These are phyloP conservation scores for Drosophila bocqueti DNA, from an alignment of 1,140 invertebrate species.

Conservation along the genomic window DNA sequence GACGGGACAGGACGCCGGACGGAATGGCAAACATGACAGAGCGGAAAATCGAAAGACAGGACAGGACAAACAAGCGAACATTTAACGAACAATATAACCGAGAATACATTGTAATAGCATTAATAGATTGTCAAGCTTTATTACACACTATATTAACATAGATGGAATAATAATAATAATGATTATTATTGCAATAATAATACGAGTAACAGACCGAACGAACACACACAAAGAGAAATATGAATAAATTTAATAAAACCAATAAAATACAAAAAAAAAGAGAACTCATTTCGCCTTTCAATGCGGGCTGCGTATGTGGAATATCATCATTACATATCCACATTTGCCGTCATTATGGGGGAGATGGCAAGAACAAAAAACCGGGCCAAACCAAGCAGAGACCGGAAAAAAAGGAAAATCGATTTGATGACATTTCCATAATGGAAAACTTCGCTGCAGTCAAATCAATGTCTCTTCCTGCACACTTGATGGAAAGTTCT, in stretches of 20 bases:
- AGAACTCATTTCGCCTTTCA: constrained; percentile 15
- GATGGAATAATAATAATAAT: constrained; percentile 63
- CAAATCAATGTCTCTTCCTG: constrained; percentile 64
- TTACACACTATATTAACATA: constrained; percentile 80
- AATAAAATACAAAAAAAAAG: constrained; percentile 28
- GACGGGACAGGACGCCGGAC: constrained; percentile 21
- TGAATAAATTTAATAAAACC: constrained; percentile 76
- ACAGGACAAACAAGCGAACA: constrained; percentile 34
- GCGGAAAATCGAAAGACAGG: constrained; percentile 34
- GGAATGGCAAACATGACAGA: constrained; percentile 36
- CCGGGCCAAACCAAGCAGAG: constrained; percentile 1
- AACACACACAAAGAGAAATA: constrained; percentile 65
- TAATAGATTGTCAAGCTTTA: constrained; percentile 84
- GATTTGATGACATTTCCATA: constrained; percentile 62
- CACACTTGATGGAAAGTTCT: constrained; percentile 56
- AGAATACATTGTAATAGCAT: constrained; percentile 73
- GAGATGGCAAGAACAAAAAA: constrained; percentile 1
- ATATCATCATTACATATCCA: constrained; percentile 10
- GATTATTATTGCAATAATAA: constrained; percentile 62
- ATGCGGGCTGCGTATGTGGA: constrained; percentile 20
- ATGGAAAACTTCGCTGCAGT: constrained; percentile 60
- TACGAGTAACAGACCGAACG: constrained; percentile 58
- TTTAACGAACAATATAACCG: constrained; percentile 57
- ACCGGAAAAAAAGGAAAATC: constrained; percentile 38
- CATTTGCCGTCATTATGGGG: constrained; percentile 34